phyloP scores from a whole-genome alignment of 2,797 vertebrate genomes.

The Ciconia nigra region DNA sequence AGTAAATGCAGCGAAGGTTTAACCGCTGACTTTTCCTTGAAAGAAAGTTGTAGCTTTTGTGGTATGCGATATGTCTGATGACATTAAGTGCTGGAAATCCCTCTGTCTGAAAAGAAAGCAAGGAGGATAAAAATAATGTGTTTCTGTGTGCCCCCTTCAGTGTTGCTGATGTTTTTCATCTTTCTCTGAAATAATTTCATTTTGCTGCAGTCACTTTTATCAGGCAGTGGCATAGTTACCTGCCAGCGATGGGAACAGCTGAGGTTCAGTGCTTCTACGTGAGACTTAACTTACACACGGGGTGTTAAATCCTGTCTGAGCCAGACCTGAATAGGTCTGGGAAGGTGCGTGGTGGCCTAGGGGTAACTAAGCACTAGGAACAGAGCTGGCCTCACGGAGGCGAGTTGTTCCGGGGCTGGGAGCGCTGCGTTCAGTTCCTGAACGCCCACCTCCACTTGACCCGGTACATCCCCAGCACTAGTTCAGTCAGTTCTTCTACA shows the following conservation, averaged over 20 bases:
- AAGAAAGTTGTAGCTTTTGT: no score
- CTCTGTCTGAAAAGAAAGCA: neutral
- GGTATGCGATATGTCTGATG: neutral
- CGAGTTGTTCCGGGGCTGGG: neutral
- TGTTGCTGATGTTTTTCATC: no score
- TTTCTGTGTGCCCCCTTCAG: neutral
- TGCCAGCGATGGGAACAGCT: neutral
- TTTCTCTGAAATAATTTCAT: no score
- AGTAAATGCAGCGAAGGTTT: no score
- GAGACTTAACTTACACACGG: fast-evolving
- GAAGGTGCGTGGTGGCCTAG: neutral
- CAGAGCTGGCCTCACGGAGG: neutral
- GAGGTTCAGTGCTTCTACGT: neutral
- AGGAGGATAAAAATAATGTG: neutral
- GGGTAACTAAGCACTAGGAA: no score
- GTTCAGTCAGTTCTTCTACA: neutral
- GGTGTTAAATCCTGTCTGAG: neutral
- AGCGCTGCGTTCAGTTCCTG: no score
- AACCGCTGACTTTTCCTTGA: neutral
- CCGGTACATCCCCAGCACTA: neutral
- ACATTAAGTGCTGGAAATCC: neutral
- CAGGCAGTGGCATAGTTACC: neutral
- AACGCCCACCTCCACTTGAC: neutral
- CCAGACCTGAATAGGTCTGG: no score
- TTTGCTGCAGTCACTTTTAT: no score